Base-by-base conservation (phyloP, 2,797 vertebrate species). In the Anguilla pacifica region DNA sequence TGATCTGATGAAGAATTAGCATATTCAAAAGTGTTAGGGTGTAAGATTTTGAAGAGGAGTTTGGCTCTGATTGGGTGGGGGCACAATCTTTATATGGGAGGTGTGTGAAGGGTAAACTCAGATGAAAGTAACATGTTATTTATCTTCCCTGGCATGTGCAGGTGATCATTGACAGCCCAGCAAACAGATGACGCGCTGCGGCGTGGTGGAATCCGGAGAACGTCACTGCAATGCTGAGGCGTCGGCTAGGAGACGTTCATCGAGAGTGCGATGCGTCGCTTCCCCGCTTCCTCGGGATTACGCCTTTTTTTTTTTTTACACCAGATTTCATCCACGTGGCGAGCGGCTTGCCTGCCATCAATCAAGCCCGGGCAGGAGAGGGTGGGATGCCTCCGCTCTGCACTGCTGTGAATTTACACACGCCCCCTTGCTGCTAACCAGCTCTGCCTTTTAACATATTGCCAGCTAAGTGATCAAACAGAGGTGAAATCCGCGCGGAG, bases 381-480 rank as follows among this genome's bases (percentile, higher is more conserved):
- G 7, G 31, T 31, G 3, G 7, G 11, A 39, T n/a, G 25, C 6
- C 59, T 79, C 22, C 2, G 17, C 15, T 3, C 31, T 19, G 17
- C 46, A 55, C 31, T 25, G 2, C 82, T 0, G 22, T n/a, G 19
- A 64, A 87, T 53, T 43, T 79, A 25, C 43, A 43, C 67, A 70
- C 22, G 49, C 83, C 35, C 64, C 39, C 19, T 67, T 64, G 22
- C 67, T 55, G 83, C 64, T 67, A 67, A 84, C 64, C 35, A 74
- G 61, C 82, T 46, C 22, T 39, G 28, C 51, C 82, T 43, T 87
- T 87, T 74, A 84, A 82, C 79, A 82, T 51, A 82, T 51, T 51
- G 79, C 79, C 43, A 82, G 79, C 79, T 51, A 82, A 51, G 79
- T 82, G 79, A 82, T 82, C 79, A 84, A 84, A 84, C 83, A 83